Evolutionary conservation across 2,888 invertebrate genomes (phyloP).

Genomic region (Leptogaster cylindrica): DNA sequence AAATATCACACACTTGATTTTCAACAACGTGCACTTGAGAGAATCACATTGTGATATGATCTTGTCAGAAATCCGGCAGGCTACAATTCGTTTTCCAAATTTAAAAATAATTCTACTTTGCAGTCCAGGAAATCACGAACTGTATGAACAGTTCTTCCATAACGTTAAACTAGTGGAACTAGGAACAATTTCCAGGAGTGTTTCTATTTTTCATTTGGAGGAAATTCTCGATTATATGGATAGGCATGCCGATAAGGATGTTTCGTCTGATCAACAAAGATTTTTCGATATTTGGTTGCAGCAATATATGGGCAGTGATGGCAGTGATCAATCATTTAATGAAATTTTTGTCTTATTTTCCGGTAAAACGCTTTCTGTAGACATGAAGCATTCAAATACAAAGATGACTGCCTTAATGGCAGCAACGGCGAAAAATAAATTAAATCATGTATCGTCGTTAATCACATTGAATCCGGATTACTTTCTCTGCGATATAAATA

Average conservation of each 20-base stretch:
- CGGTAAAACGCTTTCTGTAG: conserved; percentile 78
- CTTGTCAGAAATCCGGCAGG: conserved; percentile 79
- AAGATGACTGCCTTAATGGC: conserved; percentile 78
- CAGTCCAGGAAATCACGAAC: conserved; percentile 80
- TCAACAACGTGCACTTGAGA: conserved; percentile 93
- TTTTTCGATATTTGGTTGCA: too few relatives aligned
- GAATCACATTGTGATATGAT: conserved; percentile 91
- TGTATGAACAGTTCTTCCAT: conserved; percentile 81
- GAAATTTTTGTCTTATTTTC: conserved; percentile 77
- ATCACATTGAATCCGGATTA: conserved; percentile 69
- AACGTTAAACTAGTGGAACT: not conserved
- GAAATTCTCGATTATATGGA: not conserved
- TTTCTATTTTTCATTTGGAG: conserved; percentile 3
- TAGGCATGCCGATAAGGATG: not conserved
- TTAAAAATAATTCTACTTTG: conserved; percentile 89
- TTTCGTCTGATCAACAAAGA: too few relatives aligned
- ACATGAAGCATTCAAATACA: conserved; percentile 71
- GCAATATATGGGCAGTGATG: too few relatives aligned
- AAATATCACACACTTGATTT: conserved; percentile 74
- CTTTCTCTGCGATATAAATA: conserved; percentile 47
- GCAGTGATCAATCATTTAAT: conserved; percentile 71
- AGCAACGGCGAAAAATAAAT: conserved; percentile 74
- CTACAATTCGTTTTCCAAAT: conserved; percentile 70
- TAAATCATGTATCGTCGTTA: conserved; percentile 71
- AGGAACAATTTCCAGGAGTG: not conserved